Conservation (phyloP, 2,797 vertebrate genomes). For the Discoglossus pictus region DNA sequence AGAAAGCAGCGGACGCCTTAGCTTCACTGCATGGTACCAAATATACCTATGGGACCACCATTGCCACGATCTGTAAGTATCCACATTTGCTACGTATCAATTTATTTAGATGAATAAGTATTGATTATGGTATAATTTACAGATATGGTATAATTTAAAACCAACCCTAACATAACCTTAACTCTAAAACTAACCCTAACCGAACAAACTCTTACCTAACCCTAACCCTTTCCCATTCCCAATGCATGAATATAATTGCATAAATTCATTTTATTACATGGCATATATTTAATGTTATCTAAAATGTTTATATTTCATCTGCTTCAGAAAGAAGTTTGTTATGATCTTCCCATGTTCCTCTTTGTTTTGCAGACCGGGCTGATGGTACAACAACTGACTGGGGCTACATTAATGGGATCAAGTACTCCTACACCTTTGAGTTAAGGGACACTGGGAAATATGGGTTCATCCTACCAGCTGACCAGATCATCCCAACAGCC, state of each 20-base stretch:
- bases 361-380: slow-evolving; percentile 62
- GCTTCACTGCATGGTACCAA: slow-evolving; percentile 53
- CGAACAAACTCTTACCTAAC: too few species aligned
- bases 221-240: not conserved
- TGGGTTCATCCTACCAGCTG: slow-evolving; percentile 72
- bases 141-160: too few species aligned
- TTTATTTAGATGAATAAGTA: too few species aligned
- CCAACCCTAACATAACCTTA: too few species aligned
- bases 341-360: not conserved
- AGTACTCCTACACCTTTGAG: slow-evolving; percentile 72
- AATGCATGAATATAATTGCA: too few species aligned
- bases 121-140: too few species aligned
- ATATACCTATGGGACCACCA: slow-evolving; percentile 66
- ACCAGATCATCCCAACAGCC: slow-evolving; percentile 72
- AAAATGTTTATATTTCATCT: too few species aligned
- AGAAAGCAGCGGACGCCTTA: slow-evolving; percentile 59
- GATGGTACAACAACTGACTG: slow-evolving; percentile 71
- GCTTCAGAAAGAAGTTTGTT: not conserved
- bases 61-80: slow-evolving; percentile 69
- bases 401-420: slow-evolving; percentile 68
- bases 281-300: too few species aligned
- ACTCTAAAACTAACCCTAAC: too few species aligned
- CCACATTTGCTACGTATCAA: too few species aligned
- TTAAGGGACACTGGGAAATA: slow-evolving; percentile 69
- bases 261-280: too few species aligned